Percentiles rank a stretch among this genome's conserved stretches.
Conservation (phyloP, 2,113 vertebrate genomes). For the Callaeas wilsoni region DNA sequence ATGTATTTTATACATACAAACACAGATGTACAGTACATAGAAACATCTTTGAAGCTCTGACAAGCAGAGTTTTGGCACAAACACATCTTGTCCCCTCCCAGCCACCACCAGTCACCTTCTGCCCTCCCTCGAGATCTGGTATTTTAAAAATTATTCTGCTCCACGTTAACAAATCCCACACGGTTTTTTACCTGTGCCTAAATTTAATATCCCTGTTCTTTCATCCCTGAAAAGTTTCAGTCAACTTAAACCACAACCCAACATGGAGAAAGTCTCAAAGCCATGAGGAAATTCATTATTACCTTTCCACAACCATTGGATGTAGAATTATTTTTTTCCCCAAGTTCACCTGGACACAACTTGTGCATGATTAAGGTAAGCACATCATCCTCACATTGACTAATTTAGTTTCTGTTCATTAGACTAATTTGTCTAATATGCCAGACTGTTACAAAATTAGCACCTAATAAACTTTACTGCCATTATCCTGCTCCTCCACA, state of each 20-base stretch:
- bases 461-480: background rate
- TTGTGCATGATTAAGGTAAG: background rate
- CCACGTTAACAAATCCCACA: background rate
- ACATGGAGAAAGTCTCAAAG: background rate
- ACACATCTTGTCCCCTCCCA: background rate
- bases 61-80: background rate
- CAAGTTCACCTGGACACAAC: background rate
- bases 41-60: background rate
- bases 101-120: no score
- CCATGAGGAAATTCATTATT: background rate
- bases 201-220: background rate
- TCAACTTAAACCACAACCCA: background rate
- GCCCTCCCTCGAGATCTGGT: background rate
- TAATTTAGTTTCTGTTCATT: background rate
- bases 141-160: background rate
- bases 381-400: background rate
- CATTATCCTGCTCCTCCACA: background rate
- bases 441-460: background rate
- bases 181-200: background rate
- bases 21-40: rapidly evolving
- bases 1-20: rapidly evolving
- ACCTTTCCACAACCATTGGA: rapidly evolving
- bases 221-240: background rate
- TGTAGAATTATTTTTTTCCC: background rate
- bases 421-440: background rate